A percentile compares a stretch with the other conserved stretches of the same genome.
Conservation (phyloP, 53 echinoderm and acorn worm species). For the Luidia sarsii region DNA sequence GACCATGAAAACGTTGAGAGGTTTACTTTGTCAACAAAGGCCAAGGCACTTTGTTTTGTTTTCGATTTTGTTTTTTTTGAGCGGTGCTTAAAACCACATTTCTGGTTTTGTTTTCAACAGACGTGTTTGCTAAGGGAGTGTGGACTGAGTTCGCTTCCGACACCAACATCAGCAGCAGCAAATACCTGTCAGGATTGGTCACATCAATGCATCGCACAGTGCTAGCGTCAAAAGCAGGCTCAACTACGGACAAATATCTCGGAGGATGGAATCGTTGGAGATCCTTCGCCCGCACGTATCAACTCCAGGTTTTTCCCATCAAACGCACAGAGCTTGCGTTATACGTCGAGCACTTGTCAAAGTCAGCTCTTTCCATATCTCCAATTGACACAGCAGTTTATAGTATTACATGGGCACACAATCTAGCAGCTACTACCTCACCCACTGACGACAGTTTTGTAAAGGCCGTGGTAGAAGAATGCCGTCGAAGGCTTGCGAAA, state of each 20-base stretch:
- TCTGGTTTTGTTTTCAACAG: neutral
- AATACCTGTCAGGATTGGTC: neutral
- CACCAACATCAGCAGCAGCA: neutral
- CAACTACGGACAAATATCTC: conserved; percentile 21
- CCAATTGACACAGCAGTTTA: conserved; percentile 16
- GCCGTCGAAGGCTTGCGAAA: conserved; percentile 45
- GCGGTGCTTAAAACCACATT: neutral
- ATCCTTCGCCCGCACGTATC: neutral
- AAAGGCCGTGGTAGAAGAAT: conserved; percentile 16
- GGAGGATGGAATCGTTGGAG: conserved; percentile 14
- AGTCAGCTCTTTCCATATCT: conserved; percentile 6
- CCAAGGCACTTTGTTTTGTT: neutral
- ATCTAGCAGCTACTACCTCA: conserved; percentile 28
- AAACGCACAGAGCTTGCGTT: conserved; percentile 19
- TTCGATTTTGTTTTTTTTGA: too few relatives aligned
- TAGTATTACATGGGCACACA: conserved; percentile 42
- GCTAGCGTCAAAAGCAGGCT: conserved; percentile 17
- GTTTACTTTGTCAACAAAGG: neutral
- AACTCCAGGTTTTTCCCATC: conserved; percentile 33
- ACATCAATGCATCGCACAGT: too few relatives aligned
- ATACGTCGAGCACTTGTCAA: conserved; percentile 23
- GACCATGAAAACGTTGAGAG: neutral
- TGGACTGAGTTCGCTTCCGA: neutral
- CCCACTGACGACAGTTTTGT: conserved; percentile 41
- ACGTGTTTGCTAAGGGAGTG: too few relatives aligned